Evolutionary conservation across 92 coral and sea anemone species (phyloP).

Genomic region (Desmophyllum pertusum): DNA sequence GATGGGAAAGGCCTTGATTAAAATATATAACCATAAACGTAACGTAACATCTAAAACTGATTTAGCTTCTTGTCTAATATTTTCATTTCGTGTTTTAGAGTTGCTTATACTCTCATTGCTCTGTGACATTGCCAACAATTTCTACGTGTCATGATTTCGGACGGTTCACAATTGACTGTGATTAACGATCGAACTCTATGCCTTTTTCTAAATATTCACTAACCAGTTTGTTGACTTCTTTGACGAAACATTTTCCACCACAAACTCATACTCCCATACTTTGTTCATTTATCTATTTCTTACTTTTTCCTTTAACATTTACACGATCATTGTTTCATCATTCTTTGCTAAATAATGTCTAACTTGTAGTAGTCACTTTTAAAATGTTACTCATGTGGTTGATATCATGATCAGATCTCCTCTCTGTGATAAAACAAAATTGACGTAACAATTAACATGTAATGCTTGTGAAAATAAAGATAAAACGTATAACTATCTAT

Average conservation of each 20-base stretch:
- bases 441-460: neutral
- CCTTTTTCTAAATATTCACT: neutral
- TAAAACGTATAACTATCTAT: neutral
- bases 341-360: neutral
- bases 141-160: neutral
- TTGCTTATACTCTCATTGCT: neutral
- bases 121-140: neutral
- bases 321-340: neutral
- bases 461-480: neutral
- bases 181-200: neutral
- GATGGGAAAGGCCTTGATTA: conserved; percentile 31
- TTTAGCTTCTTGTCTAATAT: neutral
- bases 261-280: neutral
- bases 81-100: neutral
- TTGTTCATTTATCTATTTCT: too few relatives aligned
- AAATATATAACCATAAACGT: neutral
- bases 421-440: neutral
- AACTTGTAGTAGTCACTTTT: neutral
- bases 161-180: neutral
- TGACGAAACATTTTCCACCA: neutral
- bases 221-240: neutral
- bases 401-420: too few relatives aligned
- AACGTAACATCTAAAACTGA: neutral
- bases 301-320: neutral
- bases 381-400: neutral